phyloP scores from a whole-genome alignment of 1,140 invertebrate species.

The Drusus annulatus region DNA sequence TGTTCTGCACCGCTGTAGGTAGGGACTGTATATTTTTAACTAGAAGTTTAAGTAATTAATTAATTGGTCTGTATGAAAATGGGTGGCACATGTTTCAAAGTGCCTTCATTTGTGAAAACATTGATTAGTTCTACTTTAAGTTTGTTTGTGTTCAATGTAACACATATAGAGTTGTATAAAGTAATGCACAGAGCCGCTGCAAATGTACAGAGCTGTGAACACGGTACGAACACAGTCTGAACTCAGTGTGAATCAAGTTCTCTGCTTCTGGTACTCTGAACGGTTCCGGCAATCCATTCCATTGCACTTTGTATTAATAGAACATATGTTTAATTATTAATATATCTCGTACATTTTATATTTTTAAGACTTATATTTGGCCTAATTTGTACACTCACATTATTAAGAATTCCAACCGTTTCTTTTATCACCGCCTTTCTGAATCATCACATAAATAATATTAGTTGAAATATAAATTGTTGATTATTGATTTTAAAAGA shows the following conservation, averaged over 20 bases:
- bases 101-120: conserved; percentile 29
- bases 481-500: too few species aligned
- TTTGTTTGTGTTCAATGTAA: neutral
- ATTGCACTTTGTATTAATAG: conserved; percentile 9
- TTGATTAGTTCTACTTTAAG: neutral
- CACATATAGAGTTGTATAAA: neutral
- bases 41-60: too few species aligned
- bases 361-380: conserved; percentile 21
- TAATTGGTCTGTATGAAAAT: neutral
- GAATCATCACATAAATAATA: too few species aligned
- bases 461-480: too few species aligned
- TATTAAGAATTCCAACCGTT: neutral
- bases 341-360: conserved; percentile 2
- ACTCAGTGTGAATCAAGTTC: too few species aligned
- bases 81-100: conserved; percentile 15
- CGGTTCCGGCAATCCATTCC: conserved; percentile 7
- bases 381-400: conserved; percentile 16
- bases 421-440: too few species aligned
- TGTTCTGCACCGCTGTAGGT: too few species aligned
- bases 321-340: conserved; percentile 8
- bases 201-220: too few species aligned
- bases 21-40: too few species aligned
- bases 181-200: too few species aligned
- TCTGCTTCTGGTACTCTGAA: neutral
- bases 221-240: too few species aligned